phyloP scores from a whole-genome alignment of 2,888 invertebrate species.

The Germaria angustata region DNA sequence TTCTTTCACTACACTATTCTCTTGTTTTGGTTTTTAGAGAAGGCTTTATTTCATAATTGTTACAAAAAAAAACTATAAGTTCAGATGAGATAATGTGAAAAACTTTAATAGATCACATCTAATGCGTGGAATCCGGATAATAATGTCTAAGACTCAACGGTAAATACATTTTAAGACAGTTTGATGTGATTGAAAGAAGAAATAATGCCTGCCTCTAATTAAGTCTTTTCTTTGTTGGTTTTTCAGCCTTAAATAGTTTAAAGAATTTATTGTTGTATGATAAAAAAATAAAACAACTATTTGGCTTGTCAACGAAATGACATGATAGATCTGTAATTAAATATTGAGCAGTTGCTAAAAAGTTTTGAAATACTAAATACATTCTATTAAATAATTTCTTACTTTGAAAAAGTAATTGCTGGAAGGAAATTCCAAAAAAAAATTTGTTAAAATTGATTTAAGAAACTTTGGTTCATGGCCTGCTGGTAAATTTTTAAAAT shows the following conservation, averaged over 20 bases:
- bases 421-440: too few species aligned
- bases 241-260: not conserved
- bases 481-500: too few species aligned
- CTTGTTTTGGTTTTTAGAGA: not conserved
- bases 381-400: too few species aligned
- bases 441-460: too few species aligned
- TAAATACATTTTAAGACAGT: slow-evolving; percentile 22
- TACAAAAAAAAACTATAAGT: slow-evolving; percentile 58
- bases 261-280: not conserved
- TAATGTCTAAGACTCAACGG: slow-evolving; percentile 33
- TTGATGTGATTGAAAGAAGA: slow-evolving; percentile 43
- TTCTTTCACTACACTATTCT: not conserved
- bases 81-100: slow-evolving; percentile 15
- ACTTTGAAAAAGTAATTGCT: too few species aligned
- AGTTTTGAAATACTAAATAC: not conserved
- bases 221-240: not conserved
- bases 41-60: slow-evolving; percentile 39
- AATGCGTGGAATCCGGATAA: slow-evolving; percentile 47
- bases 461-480: too few species aligned
- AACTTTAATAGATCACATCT: slow-evolving; percentile 26
- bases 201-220: slow-evolving; percentile 1
- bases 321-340: not conserved
- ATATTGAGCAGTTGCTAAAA: not conserved
- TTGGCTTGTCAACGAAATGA: not conserved
- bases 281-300: not conserved